Conservation (phyloP, 1,140 invertebrate genomes). For the Thaumatotibia leucotreta region DNA sequence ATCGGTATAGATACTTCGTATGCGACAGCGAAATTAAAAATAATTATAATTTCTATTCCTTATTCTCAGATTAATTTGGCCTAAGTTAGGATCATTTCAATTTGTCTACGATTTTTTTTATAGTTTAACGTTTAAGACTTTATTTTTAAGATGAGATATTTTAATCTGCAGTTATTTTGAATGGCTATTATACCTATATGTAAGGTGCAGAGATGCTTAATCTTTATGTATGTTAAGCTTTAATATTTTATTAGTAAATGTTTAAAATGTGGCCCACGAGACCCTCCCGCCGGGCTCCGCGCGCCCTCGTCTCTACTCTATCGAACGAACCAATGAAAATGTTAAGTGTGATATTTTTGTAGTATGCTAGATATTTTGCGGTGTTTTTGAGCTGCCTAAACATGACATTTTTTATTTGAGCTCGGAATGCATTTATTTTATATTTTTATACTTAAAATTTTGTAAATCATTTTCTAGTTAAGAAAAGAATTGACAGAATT, state of each 20-base stretch:
- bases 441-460: conserved; percentile 73
- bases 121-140: conserved; percentile 73
- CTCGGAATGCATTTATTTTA: conserved; percentile 55
- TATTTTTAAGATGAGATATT: conserved; percentile 75
- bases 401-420: conserved; percentile 57
- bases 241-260: conserved; percentile 77
- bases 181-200: conserved; percentile 70
- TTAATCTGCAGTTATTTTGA: conserved; percentile 75
- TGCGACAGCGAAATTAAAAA: conserved; percentile 59
- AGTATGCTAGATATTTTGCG: conserved; percentile 62
- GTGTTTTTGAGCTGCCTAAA: conserved; percentile 55
- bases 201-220: conserved; percentile 76
- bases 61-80: conserved; percentile 60
- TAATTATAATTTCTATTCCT: conserved; percentile 54
- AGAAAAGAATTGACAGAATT: conserved; percentile 43
- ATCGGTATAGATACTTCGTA: conserved; percentile 19
- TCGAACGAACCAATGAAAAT: conserved; percentile 35
- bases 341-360: conserved; percentile 71
- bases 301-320: conserved; percentile 16
- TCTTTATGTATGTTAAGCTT: conserved; percentile 77
- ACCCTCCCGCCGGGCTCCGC: conserved; percentile 41
- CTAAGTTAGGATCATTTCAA: conserved; percentile 63
- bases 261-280: conserved; percentile 69
- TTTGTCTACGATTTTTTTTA: conserved; percentile 51
- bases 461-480: conserved; percentile 71